These are phyloP conservation scores for Coreoperca whiteheadi DNA, from an alignment of 2,113 vertebrate species.

Conservation along the genomic window DNA sequence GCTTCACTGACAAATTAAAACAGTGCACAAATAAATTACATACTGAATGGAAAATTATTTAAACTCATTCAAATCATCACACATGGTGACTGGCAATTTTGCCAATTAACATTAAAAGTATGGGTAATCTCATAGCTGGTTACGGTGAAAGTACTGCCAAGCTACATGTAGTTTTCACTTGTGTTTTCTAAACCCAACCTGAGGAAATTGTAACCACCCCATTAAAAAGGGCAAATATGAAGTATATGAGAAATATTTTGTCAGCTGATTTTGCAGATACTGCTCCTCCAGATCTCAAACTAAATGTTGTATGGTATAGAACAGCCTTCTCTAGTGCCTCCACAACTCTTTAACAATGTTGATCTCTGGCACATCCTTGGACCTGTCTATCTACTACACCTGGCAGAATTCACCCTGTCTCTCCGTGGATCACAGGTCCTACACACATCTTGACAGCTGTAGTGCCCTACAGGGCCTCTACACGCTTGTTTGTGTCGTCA, in stretches of 20 bases:
- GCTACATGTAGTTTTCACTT: neutral
- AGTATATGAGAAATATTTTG: neutral
- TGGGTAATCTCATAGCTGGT: constrained; percentile 1
- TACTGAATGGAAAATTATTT: neutral
- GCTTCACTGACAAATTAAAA: constrained; percentile 3
- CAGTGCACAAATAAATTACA: neutral
- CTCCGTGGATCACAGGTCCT: neutral
- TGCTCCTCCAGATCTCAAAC: neutral
- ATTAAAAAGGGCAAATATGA: neutral
- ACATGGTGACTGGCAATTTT: neutral
- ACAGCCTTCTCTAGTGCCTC: neutral
- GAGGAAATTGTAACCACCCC: neutral
- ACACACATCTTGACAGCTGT: constrained; percentile 1
- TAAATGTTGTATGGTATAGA: neutral
- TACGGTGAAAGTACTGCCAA: neutral
- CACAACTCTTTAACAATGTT: neutral
- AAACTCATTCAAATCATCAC: neutral
- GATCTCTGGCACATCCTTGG: neutral
- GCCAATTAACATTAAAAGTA: constrained; percentile 4
- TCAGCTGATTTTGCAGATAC: neutral
- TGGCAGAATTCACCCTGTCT: neutral
- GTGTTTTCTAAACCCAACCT: neutral
- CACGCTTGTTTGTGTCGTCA: constrained; percentile 21
- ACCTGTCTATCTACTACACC: neutral
- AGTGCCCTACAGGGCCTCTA: neutral